Percentiles rank a stretch among this genome's conserved stretches.
Conservation (phyloP, 2,797 vertebrate genomes). For the Centropyge bicolor region DNA sequence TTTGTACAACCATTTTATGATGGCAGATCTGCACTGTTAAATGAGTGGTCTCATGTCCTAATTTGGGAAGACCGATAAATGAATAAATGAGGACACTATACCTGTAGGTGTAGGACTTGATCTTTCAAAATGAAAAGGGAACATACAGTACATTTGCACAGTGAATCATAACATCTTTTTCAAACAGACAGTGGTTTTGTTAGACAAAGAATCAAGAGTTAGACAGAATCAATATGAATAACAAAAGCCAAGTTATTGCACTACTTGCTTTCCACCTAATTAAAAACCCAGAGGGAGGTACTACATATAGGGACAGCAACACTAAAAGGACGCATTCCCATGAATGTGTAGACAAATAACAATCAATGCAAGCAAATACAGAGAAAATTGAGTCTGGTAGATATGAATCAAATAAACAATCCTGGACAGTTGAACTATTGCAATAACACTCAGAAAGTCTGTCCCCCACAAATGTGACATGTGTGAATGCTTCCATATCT, state of each 20-base stretch:
- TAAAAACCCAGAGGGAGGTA: not conserved
- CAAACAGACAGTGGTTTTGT: not conserved
- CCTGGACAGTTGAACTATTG: not conserved
- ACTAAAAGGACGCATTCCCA: not conserved
- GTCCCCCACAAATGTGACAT: not conserved
- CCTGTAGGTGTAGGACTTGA: not conserved
- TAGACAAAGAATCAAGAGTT: not conserved
- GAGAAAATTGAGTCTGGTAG: not conserved
- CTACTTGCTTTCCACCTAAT: not conserved
- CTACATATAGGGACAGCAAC: not conserved
- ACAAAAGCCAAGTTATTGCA: not conserved
- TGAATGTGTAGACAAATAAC: not conserved
- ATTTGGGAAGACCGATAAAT: conserved; percentile 15
- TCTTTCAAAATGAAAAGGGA: not conserved
- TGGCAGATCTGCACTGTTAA: conserved; percentile 8
- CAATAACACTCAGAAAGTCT: conserved; percentile 8
- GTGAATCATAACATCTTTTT: not conserved
- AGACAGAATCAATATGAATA: not conserved
- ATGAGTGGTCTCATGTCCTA: not conserved
- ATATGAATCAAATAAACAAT: conserved; percentile 2
- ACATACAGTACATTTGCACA: not conserved
- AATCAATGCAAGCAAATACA: not conserved
- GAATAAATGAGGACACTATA: conserved; percentile 11
- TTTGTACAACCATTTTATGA: conserved; percentile 1
- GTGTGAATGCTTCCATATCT: not conserved